phyloP scores from a whole-genome alignment of 2,113 vertebrate genomes.

The Pterocles orientalis region DNA sequence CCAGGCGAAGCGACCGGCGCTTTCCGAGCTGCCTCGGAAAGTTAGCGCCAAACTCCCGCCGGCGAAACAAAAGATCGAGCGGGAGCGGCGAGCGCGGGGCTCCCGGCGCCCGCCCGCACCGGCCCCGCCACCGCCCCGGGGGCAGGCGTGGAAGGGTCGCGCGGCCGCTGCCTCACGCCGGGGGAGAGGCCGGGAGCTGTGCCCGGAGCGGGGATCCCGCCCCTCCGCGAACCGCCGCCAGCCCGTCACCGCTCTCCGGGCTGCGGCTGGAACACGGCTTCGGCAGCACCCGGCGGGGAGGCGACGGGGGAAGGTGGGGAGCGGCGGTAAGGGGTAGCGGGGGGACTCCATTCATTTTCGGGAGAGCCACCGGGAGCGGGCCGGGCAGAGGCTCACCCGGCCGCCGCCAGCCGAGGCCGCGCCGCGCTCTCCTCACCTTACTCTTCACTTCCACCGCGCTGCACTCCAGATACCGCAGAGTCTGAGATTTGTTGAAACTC shows the following conservation, averaged over 20 bases:
- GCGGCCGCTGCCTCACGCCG: neutral
- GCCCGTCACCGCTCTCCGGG: neutral
- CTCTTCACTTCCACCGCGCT: constrained; percentile 95
- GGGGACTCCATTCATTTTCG: constrained; percentile 50
- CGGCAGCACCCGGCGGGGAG: neutral
- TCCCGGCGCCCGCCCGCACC: neutral
- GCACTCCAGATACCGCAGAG: constrained; percentile 84
- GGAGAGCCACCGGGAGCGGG: neutral
- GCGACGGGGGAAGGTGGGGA: too few relatives aligned
- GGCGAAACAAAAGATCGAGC: constrained; percentile 40
- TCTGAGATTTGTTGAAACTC: constrained; percentile 91
- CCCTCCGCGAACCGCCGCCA: neutral
- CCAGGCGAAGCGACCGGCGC: neutral
- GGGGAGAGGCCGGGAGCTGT: neutral
- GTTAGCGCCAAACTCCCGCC: neutral
- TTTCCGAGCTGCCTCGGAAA: neutral
- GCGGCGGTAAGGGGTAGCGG: neutral
- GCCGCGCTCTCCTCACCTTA: constrained; percentile 82
- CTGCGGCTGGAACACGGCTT: neutral
- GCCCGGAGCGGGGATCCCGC: neutral
- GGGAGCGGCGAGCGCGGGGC: neutral
- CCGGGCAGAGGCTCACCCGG: neutral
- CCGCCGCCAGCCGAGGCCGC: neutral
- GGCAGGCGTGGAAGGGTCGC: neutral
- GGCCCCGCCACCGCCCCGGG: neutral